Evolutionary conservation across 2,888 invertebrate genomes (phyloP), one percentile per base, ranked within the genome.

Genomic region (Euproctis similis): DNA sequence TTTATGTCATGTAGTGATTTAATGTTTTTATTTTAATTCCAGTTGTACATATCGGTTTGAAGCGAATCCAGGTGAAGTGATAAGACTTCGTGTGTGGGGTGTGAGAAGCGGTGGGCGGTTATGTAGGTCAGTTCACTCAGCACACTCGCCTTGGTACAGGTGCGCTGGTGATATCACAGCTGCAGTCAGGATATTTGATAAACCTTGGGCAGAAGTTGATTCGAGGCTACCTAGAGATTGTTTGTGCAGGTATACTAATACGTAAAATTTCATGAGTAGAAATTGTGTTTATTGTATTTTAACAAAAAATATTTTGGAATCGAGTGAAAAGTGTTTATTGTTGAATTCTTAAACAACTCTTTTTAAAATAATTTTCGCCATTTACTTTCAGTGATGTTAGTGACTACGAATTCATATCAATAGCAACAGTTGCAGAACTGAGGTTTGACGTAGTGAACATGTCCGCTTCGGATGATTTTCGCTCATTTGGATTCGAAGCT

Each of bases 11-110:
- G 6, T 14, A 14, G 3, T 14, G 6, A 14, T 14, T 14, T 14
- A 14, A 14, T 17, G 4, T 4, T 2, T 8, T 19, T n/a, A 8
- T 6, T 20, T 2, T 14, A 27, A 33, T 77, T 85, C 26, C 85
- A 92, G 92, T 56, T 96, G 96, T 73, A 88, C 92, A 24, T 95
- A 95, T 71, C 91, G 94, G 24, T 95, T 95, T 61, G 94, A 95
- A 74, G 95, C 92, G 0, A 91, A 92, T 54, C 89, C 90, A 28
- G 93, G 93, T 25, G 94, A 95, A 66, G 87, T 91, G 25, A 89
- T 95, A 25, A 89, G 92, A 37, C 84, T 96, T 26, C 89, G 91
- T 30, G 86, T 95, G 28, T 91, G 90, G 57, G 90, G 90, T 38
- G 86, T 94, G 2, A 81, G 88, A n/a, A 90, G 88, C 5, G 85